These are phyloP conservation scores for Aphidius gifuensis DNA, from an alignment of 1,140 invertebrate genomes.

Conservation along the genomic window DNA sequence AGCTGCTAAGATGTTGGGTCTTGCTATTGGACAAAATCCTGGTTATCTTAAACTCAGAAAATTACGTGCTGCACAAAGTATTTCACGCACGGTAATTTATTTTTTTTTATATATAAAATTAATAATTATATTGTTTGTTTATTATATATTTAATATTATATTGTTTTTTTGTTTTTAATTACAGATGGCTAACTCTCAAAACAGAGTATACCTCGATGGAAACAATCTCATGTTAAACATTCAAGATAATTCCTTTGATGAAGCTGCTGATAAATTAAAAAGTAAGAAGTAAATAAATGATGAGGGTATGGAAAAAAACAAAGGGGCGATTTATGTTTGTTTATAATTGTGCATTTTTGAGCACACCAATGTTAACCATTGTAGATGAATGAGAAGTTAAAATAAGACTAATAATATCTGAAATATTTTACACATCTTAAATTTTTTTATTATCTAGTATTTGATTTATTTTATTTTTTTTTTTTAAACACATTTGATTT, in stretches of 20 bases:
- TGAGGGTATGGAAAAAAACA: slow-evolving; percentile 2
- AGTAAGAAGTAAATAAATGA: slow-evolving; percentile 66
- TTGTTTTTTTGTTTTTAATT: slow-evolving; percentile 39
- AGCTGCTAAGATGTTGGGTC: slow-evolving; percentile 96
- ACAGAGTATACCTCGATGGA: slow-evolving; percentile 90
- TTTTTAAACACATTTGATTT: no score
- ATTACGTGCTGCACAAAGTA: slow-evolving; percentile 94
- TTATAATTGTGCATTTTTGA: no score
- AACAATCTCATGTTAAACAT: slow-evolving; percentile 96
- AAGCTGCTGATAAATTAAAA: slow-evolving; percentile 78
- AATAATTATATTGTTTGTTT: neutral
- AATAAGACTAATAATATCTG: slow-evolving; percentile 7
- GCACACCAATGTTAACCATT: neutral
- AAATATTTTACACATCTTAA: slow-evolving; percentile 2
- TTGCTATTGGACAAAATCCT: slow-evolving; percentile 91
- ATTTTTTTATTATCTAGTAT: neutral
- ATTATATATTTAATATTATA: neutral
- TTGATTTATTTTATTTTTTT: neutral
- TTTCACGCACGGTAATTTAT: slow-evolving; percentile 85
- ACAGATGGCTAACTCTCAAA: slow-evolving; percentile 90
- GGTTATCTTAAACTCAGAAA: slow-evolving; percentile 98
- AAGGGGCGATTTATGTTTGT: neutral
- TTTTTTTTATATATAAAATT: slow-evolving; percentile 13
- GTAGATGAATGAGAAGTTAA: slow-evolving; percentile 5
- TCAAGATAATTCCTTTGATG: slow-evolving; percentile 90